Conservation (phyloP, 2,888 invertebrate species). For the Drosophila tanythrix region DNA sequence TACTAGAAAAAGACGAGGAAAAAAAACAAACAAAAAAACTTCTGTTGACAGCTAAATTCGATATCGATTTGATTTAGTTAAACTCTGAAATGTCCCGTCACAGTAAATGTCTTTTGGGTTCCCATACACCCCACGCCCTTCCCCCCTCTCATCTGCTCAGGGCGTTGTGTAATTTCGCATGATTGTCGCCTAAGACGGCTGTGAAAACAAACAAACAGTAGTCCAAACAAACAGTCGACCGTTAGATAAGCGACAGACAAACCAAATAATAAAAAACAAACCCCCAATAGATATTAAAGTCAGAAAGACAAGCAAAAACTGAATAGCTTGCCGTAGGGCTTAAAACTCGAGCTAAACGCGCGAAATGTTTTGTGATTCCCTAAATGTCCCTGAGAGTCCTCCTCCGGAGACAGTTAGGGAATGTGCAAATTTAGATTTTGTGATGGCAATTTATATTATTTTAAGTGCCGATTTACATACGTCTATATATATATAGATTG, state of each 20-base stretch:
- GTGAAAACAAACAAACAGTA: conserved; percentile 69
- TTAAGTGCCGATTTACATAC: neutral
- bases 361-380: conserved; percentile 4
- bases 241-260: conserved; percentile 57
- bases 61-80: conserved; percentile 81
- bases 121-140: neutral
- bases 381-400: neutral
- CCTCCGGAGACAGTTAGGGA: neutral
- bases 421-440: neutral
- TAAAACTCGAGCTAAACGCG: conserved; percentile 10
- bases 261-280: conserved; percentile 13
- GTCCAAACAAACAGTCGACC: conserved; percentile 53
- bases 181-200: conserved; percentile 73
- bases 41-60: conserved; percentile 76
- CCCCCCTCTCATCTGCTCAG: neutral
- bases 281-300: conserved; percentile 11
- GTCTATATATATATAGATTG: neutral
- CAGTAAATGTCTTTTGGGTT: conserved; percentile 9
- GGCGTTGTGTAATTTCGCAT: conserved; percentile 65
- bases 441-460: neutral
- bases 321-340: conserved; percentile 8
- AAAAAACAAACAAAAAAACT: conserved; percentile 47
- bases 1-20: conserved; percentile 24
- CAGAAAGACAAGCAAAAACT: conserved; percentile 26
- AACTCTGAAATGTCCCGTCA: conserved; percentile 60